Evolutionary conservation across 1,140 invertebrate species (phyloP), one percentile per base, ranked within the genome.

Genomic region (Monochamus saltuarius): DNA sequence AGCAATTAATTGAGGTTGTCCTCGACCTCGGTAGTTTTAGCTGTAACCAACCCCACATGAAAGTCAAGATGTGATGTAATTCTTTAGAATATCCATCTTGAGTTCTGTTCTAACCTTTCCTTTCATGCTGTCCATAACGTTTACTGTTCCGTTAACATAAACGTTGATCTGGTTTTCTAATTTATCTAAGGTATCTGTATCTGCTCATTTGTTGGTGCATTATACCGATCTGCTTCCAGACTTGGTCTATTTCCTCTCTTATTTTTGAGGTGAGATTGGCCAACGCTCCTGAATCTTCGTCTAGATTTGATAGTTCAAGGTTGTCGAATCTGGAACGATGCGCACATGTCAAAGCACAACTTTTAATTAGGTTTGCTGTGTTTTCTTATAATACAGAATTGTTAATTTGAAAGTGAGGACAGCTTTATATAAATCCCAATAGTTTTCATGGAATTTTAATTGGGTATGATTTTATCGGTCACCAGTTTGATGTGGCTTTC

Each of bases 151-250:
- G 75, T 90, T 93, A 14, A 93, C 89, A 70, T 93, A 93, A 39
- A 81, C 81, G 65, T 88, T 87, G 14, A 90, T 91, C 70, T 90
- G 89, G 60, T 86, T 82, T 75, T 93, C 87, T n/a, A 92, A 79
- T 52, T 85, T 82, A 51, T 89, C 86, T 3, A 95, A 75, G 2
- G 89, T 82, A 40, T 84, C 83, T 7, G 89, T 86, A 70, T 86
- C 92, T 84, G 13, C 84, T 86, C 69, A 94, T 85, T 71, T 93
- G 89, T 61, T 89, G 85, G 74, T 92, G 89, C 89, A 95, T 92
- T 13, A 92, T 90, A 58, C 90, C 89, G 65, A 93, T 92, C 77
- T 92, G 90, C 13, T 89, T 77, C 91, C 91, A 93, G 1, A 94
- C 90, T 73, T 91, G 88, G 55, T 87, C 87, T 73, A 95, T 90